Evolutionary conservation across 2,113 vertebrate genomes (phyloP), one percentile per base, ranked within the genome.

Genomic region (Neoarius graeffei): DNA sequence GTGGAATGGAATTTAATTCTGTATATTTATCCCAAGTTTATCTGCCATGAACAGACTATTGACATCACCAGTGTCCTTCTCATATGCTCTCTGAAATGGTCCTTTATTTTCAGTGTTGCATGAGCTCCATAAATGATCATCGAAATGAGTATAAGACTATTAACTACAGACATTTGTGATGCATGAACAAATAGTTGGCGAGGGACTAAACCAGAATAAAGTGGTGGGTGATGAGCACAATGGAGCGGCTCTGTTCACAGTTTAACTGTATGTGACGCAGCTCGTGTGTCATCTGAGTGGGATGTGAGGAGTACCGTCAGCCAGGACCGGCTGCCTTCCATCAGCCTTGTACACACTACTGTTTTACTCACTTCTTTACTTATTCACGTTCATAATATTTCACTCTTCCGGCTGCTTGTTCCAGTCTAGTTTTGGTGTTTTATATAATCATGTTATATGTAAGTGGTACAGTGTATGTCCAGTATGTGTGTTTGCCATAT

Each of bases 1-100:
- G 42, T 42, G 42, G 42, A 42, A 42, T 42, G 4, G 42, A 42
- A 85, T 88, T 87, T 90, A 92, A 94, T 92, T 92, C 87, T 67
- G 92, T 90, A 93, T 77, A 86, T 83, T 83, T 66, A 83, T 74
- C 52, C 80, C 35, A n/a, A 52, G 56, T 83, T 54, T 83, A 8
- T 83, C 88, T 90, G 88, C 62, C 85, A 91, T 89, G 91, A 90
- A 92, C 27, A 80, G 2, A 17, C 62, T 64, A 59, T 80, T 1
- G 85, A 64, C 60, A 79, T 64, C 62, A 20, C 17, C 19, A 50
- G 15, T 57, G 57, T 50, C 14, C 57, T 84, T 71, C 30, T 57
- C 23, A 64, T 56, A 52, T 69, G 48, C 20, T 20, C 67, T 60
- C 15, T 30, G 3, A 81, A 71, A 73, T 30, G 9, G 30, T 71